A percentile compares a stretch with the other conserved stretches of the same genome.
phyloP scores from a whole-genome alignment of 2,888 invertebrate species.

The Bhutanitis thaidina region DNA sequence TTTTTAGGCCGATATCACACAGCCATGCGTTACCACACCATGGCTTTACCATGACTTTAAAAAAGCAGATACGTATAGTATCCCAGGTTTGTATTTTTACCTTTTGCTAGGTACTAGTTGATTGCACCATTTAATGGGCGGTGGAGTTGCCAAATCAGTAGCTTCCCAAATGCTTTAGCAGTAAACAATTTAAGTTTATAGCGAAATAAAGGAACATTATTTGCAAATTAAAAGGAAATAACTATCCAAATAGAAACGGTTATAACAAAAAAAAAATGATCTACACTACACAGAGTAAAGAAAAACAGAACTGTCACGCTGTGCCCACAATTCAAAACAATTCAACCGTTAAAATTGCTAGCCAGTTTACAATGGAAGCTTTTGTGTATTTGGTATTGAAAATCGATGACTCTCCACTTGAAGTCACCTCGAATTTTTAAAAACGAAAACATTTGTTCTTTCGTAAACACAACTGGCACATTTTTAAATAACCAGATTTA shows the following conservation, averaged over 20 bases:
- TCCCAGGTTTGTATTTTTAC: too few species aligned
- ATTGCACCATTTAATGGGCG: too few species aligned
- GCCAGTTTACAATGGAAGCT: constrained; percentile 15
- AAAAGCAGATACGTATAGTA: too few species aligned
- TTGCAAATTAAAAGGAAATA: neutral
- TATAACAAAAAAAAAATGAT: neutral
- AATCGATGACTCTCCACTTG: constrained; percentile 8
- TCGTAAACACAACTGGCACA: neutral
- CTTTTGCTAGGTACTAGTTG: too few species aligned
- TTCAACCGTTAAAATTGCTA: constrained; percentile 18
- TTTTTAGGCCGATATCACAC: too few species aligned
- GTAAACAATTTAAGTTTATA: too few species aligned
- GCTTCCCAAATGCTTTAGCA: too few species aligned
- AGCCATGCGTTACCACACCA: too few species aligned
- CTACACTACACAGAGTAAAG: constrained; percentile 1
- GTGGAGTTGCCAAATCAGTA: too few species aligned
- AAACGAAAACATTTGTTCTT: constrained; percentile 5
- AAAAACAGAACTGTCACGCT: constrained; percentile 10
- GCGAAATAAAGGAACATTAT: too few species aligned
- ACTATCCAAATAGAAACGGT: neutral
- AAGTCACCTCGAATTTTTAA: neutral
- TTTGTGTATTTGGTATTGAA: constrained; percentile 16
- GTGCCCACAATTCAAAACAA: constrained; percentile 17
- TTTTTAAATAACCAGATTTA: too few species aligned
- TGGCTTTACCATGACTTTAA: too few species aligned